phyloP scores from a whole-genome alignment of 2,113 vertebrate genomes.

The Rhipidura dahli region DNA sequence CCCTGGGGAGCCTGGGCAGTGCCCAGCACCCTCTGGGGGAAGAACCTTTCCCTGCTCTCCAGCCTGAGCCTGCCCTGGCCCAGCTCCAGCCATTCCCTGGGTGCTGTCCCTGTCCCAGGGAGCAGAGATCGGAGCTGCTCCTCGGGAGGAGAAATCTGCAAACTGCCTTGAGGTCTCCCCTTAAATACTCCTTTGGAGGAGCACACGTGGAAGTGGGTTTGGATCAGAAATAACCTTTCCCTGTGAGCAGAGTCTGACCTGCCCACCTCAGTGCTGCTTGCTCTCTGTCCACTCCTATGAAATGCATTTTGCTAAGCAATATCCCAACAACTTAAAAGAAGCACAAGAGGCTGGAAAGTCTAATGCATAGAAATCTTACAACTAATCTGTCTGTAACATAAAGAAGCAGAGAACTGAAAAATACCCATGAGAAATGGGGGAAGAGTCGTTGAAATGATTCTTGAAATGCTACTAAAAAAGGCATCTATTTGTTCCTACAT shows the following conservation, averaged over 20 bases:
- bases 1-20: not conserved
- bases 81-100: not conserved
- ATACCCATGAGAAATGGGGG: not conserved
- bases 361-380: not conserved
- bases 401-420: not conserved
- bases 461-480: not conserved
- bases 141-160: accelerated
- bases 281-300: not conserved
- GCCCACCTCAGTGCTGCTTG: accelerated
- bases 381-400: not conserved
- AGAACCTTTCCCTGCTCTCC: not conserved
- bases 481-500: not conserved
- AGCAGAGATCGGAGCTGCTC: not conserved
- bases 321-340: not conserved
- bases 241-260: not conserved
- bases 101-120: not conserved
- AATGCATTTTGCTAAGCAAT: not conserved
- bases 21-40: not conserved
- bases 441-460: not conserved
- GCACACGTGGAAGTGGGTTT: not conserved
- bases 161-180: not conserved
- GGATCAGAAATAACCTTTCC: not conserved
- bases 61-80: not conserved
- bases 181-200: not conserved
- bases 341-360: not conserved